Conservation (phyloP, 2,888 invertebrate species). For the Catonia carolina region DNA sequence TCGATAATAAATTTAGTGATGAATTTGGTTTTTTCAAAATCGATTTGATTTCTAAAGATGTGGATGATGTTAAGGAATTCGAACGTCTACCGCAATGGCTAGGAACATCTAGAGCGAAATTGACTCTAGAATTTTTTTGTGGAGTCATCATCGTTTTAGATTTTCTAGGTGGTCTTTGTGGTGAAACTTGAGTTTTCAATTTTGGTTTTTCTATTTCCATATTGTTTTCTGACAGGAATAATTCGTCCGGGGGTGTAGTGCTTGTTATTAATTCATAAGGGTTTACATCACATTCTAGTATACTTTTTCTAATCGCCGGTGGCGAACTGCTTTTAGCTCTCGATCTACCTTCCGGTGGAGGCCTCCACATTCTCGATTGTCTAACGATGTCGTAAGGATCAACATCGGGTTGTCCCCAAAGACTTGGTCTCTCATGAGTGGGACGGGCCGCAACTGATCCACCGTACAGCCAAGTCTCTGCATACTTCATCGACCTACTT, state of each 20-base stretch:
- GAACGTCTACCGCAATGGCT: constrained; percentile 22
- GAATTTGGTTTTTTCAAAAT: constrained; percentile 48
- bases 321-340: constrained; percentile 44
- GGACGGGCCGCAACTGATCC: constrained; percentile 48
- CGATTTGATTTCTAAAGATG: constrained; percentile 44
- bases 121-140: constrained; percentile 41
- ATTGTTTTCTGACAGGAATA: constrained; percentile 18
- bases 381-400: constrained; percentile 82
- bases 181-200: constrained; percentile 44
- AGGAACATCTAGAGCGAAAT: constrained; percentile 25
- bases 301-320: constrained; percentile 50
- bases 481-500: constrained; percentile 77
- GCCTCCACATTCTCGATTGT: constrained; percentile 54
- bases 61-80: constrained; percentile 27
- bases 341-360: constrained; percentile 37
- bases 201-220: constrained; percentile 18
- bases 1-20: constrained; percentile 13
- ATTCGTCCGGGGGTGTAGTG: not conserved
- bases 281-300: constrained; percentile 75
- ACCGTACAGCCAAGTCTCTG: constrained; percentile 79
- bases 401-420: constrained; percentile 37
- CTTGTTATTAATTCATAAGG: constrained; percentile 65
- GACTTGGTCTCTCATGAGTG: constrained; percentile 29
- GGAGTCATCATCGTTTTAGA: constrained; percentile 47
- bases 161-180: constrained; percentile 56